A percentile compares a stretch with the other conserved stretches of the same genome.
Evolutionary conservation across 92 coral and sea anemone species (phyloP).

Genomic region (Hydrozoanthus gracilis): DNA sequence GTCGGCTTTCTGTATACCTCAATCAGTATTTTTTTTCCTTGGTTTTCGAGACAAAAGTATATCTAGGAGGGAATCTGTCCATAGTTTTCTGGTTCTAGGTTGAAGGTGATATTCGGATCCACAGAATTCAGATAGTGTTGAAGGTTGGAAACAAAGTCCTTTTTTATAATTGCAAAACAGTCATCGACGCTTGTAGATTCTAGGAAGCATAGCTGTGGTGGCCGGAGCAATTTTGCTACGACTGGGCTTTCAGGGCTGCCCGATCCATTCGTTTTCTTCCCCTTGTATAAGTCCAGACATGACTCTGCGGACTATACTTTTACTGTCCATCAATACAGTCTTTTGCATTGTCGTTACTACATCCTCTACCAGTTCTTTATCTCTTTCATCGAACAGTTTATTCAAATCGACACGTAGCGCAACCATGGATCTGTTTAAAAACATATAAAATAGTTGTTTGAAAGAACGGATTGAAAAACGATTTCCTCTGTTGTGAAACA

Average conservation of each 20-base stretch:
- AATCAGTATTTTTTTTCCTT: neutral
- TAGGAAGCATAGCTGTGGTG: conserved; percentile 12
- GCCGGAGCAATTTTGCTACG: conserved; percentile 24
- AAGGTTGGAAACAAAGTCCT: neutral
- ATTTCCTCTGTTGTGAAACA: neutral
- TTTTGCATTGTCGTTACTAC: no score
- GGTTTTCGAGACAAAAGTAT: neutral
- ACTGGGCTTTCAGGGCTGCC: conserved; percentile 39
- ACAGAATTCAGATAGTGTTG: neutral
- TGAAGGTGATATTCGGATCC: neutral
- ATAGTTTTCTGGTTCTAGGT: neutral
- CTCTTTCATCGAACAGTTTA: no score
- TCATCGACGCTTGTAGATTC: conserved; percentile 9
- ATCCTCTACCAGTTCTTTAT: no score
- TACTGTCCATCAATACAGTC: no score
- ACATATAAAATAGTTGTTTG: conserved; percentile 17
- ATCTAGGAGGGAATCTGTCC: neutral
- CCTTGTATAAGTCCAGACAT: no score
- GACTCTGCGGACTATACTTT: no score
- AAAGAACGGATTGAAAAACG: neutral
- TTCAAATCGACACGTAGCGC: no score
- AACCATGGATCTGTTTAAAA: conserved; percentile 48
- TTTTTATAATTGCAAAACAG: conserved; percentile 16
- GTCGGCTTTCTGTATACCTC: neutral
- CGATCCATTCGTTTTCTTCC: no score